Base-by-base conservation (phyloP, 2,113 vertebrate species). In the Macroglossus sobrinus region DNA sequence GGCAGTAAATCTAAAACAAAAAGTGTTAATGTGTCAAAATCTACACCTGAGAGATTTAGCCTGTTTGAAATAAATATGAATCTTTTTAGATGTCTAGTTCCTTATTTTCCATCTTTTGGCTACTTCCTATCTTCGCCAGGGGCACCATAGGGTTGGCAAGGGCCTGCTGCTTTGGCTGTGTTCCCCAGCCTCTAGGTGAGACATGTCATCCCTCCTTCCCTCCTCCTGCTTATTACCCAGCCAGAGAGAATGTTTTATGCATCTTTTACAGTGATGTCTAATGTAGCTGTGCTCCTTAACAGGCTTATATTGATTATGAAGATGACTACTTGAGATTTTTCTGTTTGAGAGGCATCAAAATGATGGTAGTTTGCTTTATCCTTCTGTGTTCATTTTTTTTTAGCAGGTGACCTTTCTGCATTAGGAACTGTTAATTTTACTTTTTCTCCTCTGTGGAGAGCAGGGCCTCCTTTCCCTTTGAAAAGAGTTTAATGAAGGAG, bases 361-460 rank as follows among this genome's bases (percentile, higher is more conserved):
- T 28, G 15, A 63, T 24, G 59, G 69, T 24, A 81, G 50, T 79
- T 91, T 75, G n/a, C 47, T 28, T 88, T 84, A 90, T 68, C 72
- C 84, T 93, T 89, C 63, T 13, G 18, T 80, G 78, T 85, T 82
- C 18, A 40, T 75, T 94, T 94, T 61, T 45, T 91, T 92, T 79
- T 82, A 93, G 89, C 66, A 92, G 84, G 71, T 63, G 21, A 28
- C 61, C 19, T 91, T 94, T 93, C 47, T 72, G 43, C 40, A 76
- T 72, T 94, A 94, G 35, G 47, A 78, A 68, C 50, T 33, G 5
- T 59, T 72, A 30, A 57, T 61, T 92, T 69, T 89, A 21, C 80
- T 40, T 63, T 92, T 94, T 80, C 68, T 96, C 5, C 68, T 96
- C 5, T 6, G 30, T 76, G 94, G 96, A 95, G 88, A 93, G 64